Evolutionary conservation across 2,797 vertebrate species (phyloP).

Genomic region (Notoglanidium macrostoma): DNA sequence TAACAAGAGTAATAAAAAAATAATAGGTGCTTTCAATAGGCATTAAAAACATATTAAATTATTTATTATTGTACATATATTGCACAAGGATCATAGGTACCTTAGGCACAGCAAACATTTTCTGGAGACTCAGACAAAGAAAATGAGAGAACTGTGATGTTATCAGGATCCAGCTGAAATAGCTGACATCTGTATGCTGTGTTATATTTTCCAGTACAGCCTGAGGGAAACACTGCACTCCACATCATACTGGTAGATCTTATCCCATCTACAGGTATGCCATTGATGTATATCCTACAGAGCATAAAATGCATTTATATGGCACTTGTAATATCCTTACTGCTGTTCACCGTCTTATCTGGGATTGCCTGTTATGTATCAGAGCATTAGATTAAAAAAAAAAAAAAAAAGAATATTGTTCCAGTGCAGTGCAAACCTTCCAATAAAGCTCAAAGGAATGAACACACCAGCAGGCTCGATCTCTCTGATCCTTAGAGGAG

Average conservation of each 20-base stretch:
- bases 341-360: slow-evolving; percentile 21
- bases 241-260: slow-evolving; percentile 21
- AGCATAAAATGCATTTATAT: slow-evolving; percentile 16
- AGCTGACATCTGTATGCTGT: slow-evolving; percentile 39
- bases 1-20: background rate
- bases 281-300: slow-evolving; percentile 11
- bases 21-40: background rate
- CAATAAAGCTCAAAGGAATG: slow-evolving; percentile 43
- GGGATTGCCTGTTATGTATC: slow-evolving; percentile 35
- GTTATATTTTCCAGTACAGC: slow-evolving; percentile 20
- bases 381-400: slow-evolving; percentile 20
- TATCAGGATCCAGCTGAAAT: slow-evolving; percentile 43
- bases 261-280: slow-evolving; percentile 10
- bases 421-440: slow-evolving; percentile 16
- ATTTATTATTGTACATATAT: background rate
- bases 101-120: background rate
- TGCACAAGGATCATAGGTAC: background rate
- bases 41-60: background rate
- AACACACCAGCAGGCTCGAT: slow-evolving; percentile 4
- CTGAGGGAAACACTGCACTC: slow-evolving; percentile 11
- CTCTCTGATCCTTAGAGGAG: slow-evolving; percentile 43
- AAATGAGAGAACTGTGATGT: slow-evolving; percentile 18
- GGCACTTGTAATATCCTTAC: slow-evolving; percentile 39
- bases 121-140: background rate
- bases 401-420: slow-evolving; percentile 17